These are phyloP conservation scores for Pristionchus maxplancki DNA, from an alignment of 2,888 invertebrate species.

Conservation along the genomic window DNA sequence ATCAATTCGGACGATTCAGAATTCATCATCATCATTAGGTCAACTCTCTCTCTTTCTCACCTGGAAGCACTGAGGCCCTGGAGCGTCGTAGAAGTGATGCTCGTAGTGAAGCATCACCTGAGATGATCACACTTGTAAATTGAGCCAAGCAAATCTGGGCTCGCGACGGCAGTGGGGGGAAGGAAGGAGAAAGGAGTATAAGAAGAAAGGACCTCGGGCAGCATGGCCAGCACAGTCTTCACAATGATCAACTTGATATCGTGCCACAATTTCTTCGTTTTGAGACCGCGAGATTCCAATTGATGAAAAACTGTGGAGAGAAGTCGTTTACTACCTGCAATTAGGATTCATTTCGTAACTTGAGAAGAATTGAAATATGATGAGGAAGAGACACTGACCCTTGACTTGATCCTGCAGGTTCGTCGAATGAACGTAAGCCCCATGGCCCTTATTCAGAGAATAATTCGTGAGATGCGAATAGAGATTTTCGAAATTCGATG, in stretches of 20 bases:
- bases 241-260: conserved; percentile 79
- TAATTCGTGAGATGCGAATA: conserved; percentile 81
- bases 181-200: neutral
- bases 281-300: conserved; percentile 77
- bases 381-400: conserved; percentile 58
- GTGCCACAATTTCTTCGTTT: conserved; percentile 78
- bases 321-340: conserved; percentile 79
- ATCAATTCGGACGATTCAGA: too few species aligned
- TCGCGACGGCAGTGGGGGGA: too few species aligned
- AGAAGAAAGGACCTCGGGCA: conserved; percentile 76
- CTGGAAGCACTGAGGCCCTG: conserved; percentile 80
- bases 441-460: conserved; percentile 80
- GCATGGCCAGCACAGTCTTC: conserved; percentile 79
- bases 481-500: conserved; percentile 79
- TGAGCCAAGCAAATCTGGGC: too few species aligned
- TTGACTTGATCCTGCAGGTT: conserved; percentile 73
- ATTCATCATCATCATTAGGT: neutral
- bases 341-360: neutral
- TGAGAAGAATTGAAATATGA: too few species aligned
- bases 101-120: conserved; percentile 78
- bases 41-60: too few species aligned
- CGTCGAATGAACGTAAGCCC: conserved; percentile 78
- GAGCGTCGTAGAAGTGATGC: conserved; percentile 72
- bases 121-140: neutral
- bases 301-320: conserved; percentile 79